Evolutionary conservation across 53 echinoderm and acorn worm species (phyloP).

Genomic region (Paracentrotus lividus): DNA sequence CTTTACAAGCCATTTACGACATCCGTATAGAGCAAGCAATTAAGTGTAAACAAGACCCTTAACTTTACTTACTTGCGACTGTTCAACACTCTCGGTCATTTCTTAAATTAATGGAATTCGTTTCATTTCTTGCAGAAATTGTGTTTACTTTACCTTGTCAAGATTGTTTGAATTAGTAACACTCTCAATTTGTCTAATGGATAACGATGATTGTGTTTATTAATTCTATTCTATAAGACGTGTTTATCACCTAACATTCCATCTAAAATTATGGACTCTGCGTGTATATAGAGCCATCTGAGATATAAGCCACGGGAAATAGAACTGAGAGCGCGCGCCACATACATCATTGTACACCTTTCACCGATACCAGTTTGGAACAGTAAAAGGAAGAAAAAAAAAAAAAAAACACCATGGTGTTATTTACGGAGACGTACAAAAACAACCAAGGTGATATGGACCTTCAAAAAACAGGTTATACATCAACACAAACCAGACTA

Average conservation of each 20-base stretch:
- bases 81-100: not conserved
- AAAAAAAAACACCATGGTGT: too few species aligned
- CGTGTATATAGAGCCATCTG: not conserved
- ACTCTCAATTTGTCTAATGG: constrained; percentile 52
- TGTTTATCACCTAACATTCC: constrained; percentile 25
- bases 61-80: not conserved
- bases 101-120: not conserved
- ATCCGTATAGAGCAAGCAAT: too few species aligned
- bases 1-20: not conserved
- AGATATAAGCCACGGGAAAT: not conserved
- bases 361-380: too few species aligned
- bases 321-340: not conserved
- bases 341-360: too few species aligned
- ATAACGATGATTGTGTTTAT: not conserved
- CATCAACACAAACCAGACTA: too few species aligned
- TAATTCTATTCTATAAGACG: not conserved
- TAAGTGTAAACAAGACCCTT: constrained; percentile 11
- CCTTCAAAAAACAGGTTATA: too few species aligned
- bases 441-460: too few species aligned
- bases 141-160: not conserved
- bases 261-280: not conserved
- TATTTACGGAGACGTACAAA: too few species aligned
- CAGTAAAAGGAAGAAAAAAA: too few species aligned
- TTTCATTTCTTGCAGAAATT: not conserved
- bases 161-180: not conserved